These are phyloP conservation scores for Aromia moschata DNA, from an alignment of 2,888 invertebrate genomes.

Conservation along the genomic window DNA sequence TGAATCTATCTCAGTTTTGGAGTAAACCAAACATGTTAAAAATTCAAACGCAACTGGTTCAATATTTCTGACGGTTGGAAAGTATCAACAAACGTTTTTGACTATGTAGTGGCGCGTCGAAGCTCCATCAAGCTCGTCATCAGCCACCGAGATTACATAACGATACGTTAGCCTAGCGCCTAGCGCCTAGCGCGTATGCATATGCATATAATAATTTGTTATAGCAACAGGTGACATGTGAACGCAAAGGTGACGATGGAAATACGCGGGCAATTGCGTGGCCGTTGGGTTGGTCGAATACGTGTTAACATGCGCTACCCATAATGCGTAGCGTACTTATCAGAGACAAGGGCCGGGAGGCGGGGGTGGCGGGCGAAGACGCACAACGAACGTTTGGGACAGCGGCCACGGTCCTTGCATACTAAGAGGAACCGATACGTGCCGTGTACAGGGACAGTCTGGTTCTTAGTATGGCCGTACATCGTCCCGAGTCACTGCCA, in stretches of 20 bases:
- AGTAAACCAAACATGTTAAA: no score
- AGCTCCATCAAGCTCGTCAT: no score
- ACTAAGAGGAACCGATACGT: slow-evolving; percentile 55
- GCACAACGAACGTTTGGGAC: slow-evolving; percentile 52
- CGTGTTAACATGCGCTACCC: slow-evolving; percentile 55
- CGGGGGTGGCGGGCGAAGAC: slow-evolving; percentile 44
- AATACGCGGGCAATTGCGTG: slow-evolving; percentile 40
- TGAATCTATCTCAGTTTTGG: no score
- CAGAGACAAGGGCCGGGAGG: slow-evolving; percentile 31
- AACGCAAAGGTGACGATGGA: slow-evolving; percentile 37
- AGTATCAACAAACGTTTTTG: no score
- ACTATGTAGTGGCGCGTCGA: no score
- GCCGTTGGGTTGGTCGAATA: slow-evolving; percentile 43
- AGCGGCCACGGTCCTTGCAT: slow-evolving; percentile 53
- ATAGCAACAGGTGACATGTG: slow-evolving; percentile 39
- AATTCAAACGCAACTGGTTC: no score
- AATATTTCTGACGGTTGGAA: no score
- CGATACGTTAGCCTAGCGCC: no score
- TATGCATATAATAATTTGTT: not conserved
- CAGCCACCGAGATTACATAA: no score
- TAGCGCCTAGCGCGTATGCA: not conserved
- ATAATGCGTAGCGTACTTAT: slow-evolving; percentile 46
- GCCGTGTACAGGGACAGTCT: slow-evolving; percentile 52
- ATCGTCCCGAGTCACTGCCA: slow-evolving; percentile 48
- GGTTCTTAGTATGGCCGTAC: slow-evolving; percentile 48